Evolutionary conservation across 1,140 invertebrate species (phyloP).

Genomic region (Pomacea maculata): DNA sequence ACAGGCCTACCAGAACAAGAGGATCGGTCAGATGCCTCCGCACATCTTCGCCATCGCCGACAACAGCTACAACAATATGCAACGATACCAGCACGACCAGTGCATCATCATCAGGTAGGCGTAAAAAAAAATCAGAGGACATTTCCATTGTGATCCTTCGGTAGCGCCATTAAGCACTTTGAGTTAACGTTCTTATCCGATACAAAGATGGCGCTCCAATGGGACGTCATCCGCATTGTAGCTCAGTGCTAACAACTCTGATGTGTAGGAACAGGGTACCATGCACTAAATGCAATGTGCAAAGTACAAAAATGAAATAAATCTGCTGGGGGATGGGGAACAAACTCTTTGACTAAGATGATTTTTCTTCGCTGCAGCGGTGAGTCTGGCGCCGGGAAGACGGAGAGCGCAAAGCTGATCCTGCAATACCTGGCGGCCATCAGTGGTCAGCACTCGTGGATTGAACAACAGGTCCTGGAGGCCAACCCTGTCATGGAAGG

Average conservation of each 20-base stretch:
- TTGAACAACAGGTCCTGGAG: conserved; percentile 95
- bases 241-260: background rate
- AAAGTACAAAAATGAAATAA: background rate
- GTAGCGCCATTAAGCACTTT: no score
- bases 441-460: conserved; percentile 98
- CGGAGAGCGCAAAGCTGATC: conserved; percentile 99
- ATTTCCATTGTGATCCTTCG: no score
- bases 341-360: background rate
- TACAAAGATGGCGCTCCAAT: no score
- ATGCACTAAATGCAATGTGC: background rate
- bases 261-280: no score
- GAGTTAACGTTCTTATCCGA: no score
- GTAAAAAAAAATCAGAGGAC: no score
- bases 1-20: conserved; percentile 97
- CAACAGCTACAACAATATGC: conserved; percentile 55
- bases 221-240: background rate
- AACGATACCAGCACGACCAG: conserved; percentile 82
- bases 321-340: background rate
- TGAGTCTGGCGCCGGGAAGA: conserved; percentile 99
- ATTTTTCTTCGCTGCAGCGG: conserved; percentile 67
- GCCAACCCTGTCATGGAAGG: conserved; percentile 93
- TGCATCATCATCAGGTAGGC: conserved; percentile 92
- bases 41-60: conserved; percentile 59
- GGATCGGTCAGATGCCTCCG: conserved; percentile 57
- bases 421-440: conserved; percentile 99